phyloP scores from a whole-genome alignment of 2,888 invertebrate species.

The Ferdinandea cuprea region DNA sequence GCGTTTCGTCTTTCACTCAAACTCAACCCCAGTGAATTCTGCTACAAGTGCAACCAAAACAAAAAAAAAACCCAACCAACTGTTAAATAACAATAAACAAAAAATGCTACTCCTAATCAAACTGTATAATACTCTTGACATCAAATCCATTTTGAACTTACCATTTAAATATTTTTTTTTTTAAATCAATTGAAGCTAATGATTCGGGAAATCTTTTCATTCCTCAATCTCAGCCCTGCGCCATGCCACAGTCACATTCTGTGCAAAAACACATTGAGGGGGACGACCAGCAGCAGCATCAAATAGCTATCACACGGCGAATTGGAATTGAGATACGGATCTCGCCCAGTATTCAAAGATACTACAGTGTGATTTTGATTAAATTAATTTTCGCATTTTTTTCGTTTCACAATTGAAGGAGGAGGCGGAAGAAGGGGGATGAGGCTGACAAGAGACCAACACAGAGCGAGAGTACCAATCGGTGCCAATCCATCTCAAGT shows the following conservation, averaged over 20 bases:
- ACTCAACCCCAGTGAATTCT: background rate
- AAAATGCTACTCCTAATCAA: slow-evolving; percentile 5
- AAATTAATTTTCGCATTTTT: slow-evolving; percentile 20
- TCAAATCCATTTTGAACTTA: slow-evolving; percentile 15
- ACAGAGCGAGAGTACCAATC: slow-evolving; percentile 10
- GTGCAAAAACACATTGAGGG: background rate
- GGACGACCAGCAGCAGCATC: background rate
- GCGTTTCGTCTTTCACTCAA: slow-evolving; percentile 5
- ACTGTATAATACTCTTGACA: slow-evolving; percentile 26
- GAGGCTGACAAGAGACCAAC: too few relatives aligned
- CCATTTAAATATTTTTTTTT: background rate
- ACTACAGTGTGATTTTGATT: background rate
- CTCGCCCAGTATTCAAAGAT: background rate
- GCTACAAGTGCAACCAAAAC: background rate
- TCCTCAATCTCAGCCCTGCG: background rate
- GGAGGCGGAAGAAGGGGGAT: background rate
- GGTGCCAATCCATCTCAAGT: slow-evolving; percentile 31
- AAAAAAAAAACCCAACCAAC: background rate
- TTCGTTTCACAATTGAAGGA: background rate
- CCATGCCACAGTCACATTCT: background rate
- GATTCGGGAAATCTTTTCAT: background rate
- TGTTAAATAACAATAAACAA: slow-evolving; percentile 16
- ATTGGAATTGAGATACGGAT: background rate
- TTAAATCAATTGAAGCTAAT: background rate
- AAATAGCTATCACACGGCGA: slow-evolving; percentile 3